Conservation (phyloP, 2,113 vertebrate species). For the Casuarius casuarius region DNA sequence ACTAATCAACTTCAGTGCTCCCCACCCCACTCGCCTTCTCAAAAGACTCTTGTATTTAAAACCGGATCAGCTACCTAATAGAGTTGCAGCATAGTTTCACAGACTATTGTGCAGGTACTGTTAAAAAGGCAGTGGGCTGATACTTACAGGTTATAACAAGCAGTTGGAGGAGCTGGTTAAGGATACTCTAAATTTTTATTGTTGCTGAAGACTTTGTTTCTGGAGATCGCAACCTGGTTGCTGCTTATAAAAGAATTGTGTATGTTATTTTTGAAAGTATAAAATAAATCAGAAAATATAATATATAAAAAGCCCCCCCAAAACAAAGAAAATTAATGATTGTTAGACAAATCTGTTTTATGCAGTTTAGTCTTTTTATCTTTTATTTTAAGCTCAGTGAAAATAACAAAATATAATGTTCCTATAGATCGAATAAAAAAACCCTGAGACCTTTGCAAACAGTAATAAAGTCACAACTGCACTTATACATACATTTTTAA, state of each 20-base stretch:
- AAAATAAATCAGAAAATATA: background rate
- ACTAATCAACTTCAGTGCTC: no score
- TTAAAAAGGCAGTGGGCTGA: no score
- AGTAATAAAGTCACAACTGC: background rate
- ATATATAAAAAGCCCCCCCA: no score
- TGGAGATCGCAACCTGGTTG: accelerated
- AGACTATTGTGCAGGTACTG: no score
- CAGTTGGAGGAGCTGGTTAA: background rate
- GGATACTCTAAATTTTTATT: accelerated
- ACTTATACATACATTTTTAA: background rate
- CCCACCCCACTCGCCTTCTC: no score
- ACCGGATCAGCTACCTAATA: no score
- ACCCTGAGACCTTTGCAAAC: background rate
- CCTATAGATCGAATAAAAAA: background rate
- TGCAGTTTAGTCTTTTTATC: background rate
- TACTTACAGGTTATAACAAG: accelerated
- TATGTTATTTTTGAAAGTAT: accelerated
- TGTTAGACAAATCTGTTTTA: background rate
- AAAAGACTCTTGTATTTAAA: no score
- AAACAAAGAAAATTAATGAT: accelerated
- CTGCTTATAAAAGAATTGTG: no score
- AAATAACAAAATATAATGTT: background rate
- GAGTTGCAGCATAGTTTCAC: no score
- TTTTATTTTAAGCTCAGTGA: background rate
- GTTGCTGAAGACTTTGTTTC: background rate